phyloP scores from a whole-genome alignment of 2,888 invertebrate genomes.

The Eupithecia inturbata region DNA sequence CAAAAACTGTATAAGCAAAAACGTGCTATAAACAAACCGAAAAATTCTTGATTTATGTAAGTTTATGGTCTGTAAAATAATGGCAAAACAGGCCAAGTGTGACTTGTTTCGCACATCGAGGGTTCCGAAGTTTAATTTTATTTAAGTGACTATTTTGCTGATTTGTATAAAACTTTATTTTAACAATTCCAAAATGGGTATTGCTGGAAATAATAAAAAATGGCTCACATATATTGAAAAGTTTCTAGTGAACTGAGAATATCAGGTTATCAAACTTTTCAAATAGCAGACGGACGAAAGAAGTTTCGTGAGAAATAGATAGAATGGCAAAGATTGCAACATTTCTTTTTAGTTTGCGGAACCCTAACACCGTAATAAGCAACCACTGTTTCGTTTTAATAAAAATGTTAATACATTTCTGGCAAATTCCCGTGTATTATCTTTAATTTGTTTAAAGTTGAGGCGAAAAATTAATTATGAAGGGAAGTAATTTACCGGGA shows the following conservation, averaged over 20 bases:
- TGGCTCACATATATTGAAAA: too few relatives aligned
- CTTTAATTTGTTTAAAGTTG: constrained; percentile 21
- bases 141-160: not conserved
- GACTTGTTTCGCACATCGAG: not conserved
- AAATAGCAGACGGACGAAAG: not conserved
- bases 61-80: constrained; percentile 27
- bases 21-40: constrained; percentile 1
- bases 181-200: not conserved
- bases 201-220: not conserved
- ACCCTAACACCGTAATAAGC: constrained; percentile 5
- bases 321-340: not conserved
- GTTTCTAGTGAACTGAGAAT: not conserved
- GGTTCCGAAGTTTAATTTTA: not conserved
- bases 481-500: constrained; percentile 42
- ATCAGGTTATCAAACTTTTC: not conserved
- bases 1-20: constrained; percentile 15
- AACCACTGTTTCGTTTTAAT: constrained; percentile 21
- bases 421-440: constrained; percentile 28
- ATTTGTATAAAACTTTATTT: not conserved
- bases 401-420: constrained; percentile 34
- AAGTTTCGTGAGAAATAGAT: not conserved
- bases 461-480: constrained; percentile 36
- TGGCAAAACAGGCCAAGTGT: not conserved
- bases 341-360: not conserved
- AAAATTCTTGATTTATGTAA: not conserved